Evolutionary conservation across 2,888 invertebrate genomes (phyloP).

Genomic region (Calliopum simillimum): DNA sequence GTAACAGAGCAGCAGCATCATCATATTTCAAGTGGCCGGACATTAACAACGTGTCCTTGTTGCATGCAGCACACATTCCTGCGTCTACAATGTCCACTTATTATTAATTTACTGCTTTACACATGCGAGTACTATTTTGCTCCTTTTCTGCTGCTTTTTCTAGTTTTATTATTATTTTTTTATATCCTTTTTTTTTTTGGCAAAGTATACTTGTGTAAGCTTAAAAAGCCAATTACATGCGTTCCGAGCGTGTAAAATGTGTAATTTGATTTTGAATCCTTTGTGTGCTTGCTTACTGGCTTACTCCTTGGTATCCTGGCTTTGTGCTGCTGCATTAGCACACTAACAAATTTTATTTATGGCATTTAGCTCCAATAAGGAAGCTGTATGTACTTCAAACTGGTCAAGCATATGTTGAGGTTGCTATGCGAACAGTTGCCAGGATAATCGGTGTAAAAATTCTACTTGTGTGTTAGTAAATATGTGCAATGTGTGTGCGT

Average conservation of each 20-base stretch:
- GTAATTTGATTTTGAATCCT: conserved; percentile 60
- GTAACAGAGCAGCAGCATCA: background rate
- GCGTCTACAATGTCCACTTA: conserved; percentile 28
- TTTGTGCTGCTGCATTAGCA: background rate
- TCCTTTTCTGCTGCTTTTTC: background rate
- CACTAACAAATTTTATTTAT: conserved; percentile 16
- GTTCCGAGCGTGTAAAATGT: conserved; percentile 64
- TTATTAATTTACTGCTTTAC: conserved; percentile 31
- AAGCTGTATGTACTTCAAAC: background rate
- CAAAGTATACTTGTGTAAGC: conserved; percentile 39
- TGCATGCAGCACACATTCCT: background rate
- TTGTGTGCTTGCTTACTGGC: conserved; percentile 26
- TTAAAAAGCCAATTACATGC: conserved; percentile 66
- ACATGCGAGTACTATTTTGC: conserved; percentile 18
- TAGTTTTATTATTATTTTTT: conserved; percentile 16
- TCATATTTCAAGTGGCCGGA: conserved; percentile 3
- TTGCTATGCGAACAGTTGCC: conserved; percentile 30
- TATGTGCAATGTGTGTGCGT: background rate
- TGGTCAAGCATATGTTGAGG: conserved; percentile 30
- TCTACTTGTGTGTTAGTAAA: no score
- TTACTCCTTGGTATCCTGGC: conserved; percentile 6
- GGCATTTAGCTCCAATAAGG: background rate
- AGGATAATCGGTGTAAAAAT: conserved; percentile 1
- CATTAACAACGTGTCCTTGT: background rate
- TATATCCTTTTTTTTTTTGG: background rate